These are phyloP conservation scores for Aporophyla nigra DNA, from an alignment of 2,888 invertebrate species.

Conservation along the genomic window DNA sequence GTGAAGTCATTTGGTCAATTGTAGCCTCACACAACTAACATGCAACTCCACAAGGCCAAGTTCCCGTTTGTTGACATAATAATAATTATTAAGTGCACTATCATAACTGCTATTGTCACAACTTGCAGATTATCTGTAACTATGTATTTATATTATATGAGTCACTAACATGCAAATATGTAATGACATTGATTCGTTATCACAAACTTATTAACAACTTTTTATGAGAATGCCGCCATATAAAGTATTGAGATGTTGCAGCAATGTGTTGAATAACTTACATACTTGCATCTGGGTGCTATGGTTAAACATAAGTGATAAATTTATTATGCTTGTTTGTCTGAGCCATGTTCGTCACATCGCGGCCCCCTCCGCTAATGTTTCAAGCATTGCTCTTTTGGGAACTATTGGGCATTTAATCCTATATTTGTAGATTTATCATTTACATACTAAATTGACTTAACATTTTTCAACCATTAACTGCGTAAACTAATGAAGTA, in stretches of 20 bases:
- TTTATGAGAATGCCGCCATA: slow-evolving; percentile 86
- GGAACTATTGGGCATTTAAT: slow-evolving; percentile 92
- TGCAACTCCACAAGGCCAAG: slow-evolving; percentile 91
- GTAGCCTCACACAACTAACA: slow-evolving; percentile 91
- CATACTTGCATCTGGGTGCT: slow-evolving; percentile 91
- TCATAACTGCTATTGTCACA: slow-evolving; percentile 90
- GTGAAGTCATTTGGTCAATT: slow-evolving; percentile 86
- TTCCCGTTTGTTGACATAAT: slow-evolving; percentile 89
- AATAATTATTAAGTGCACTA: slow-evolving; percentile 88
- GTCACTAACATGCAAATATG: slow-evolving; percentile 91
- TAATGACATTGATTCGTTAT: slow-evolving; percentile 86
- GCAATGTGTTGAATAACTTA: slow-evolving; percentile 87
- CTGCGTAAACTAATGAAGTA: slow-evolving; percentile 90
- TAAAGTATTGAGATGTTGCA: slow-evolving; percentile 79
- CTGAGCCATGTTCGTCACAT: slow-evolving; percentile 83
- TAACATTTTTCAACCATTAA: slow-evolving; percentile 91
- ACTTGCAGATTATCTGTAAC: slow-evolving; percentile 89
- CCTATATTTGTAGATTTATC: slow-evolving; percentile 90
- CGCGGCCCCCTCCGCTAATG: slow-evolving; percentile 63
- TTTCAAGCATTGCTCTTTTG: slow-evolving; percentile 85
- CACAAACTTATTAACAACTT: slow-evolving; percentile 86
- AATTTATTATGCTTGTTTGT: slow-evolving; percentile 89
- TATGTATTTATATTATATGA: slow-evolving; percentile 91
- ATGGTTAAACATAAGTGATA: slow-evolving; percentile 90
- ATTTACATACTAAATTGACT: slow-evolving; percentile 91